Conservation (phyloP, 30 jellyfish, hydroid and myxozoan species). For the Clytia hemisphaerica region DNA sequence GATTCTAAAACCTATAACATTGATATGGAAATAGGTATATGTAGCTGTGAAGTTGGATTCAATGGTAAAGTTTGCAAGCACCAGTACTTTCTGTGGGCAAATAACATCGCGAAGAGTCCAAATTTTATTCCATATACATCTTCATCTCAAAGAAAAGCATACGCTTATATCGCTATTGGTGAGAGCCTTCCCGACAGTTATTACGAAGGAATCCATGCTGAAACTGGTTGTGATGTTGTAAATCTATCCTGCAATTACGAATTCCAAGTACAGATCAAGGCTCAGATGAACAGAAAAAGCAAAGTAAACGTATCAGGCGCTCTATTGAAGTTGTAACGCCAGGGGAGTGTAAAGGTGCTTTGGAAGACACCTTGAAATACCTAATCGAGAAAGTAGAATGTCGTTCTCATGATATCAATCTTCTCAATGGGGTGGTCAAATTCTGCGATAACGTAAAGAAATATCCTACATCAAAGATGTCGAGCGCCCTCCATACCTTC, state of each 20-base stretch:
- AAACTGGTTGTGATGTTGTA: too few species aligned
- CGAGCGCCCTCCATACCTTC: constrained; percentile 4
- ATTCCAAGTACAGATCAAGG: too few species aligned
- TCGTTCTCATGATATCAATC: neutral
- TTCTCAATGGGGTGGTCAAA: neutral
- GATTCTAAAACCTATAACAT: neutral
- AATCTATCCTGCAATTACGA: too few species aligned
- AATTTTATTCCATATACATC: constrained; percentile 8
- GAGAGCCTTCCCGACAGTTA: neutral
- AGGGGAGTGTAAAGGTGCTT: neutral
- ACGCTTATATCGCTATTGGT: constrained; percentile 14
- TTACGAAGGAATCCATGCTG: constrained; percentile 21
- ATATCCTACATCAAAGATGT: neutral
- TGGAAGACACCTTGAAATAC: neutral
- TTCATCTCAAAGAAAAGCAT: neutral
- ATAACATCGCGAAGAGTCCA: neutral
- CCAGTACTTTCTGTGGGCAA: constrained; percentile 21
- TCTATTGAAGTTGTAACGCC: neutral
- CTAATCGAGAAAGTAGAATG: neutral
- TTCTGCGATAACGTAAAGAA: neutral
- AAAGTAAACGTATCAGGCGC: too few species aligned
- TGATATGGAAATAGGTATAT: neutral
- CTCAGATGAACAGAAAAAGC: too few species aligned
- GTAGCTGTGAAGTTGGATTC: constrained; percentile 3
- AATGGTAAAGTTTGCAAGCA: constrained; percentile 17